Evolutionary conservation across 2,797 vertebrate species (phyloP).

Genomic region (Lacerta bilineata): DNA sequence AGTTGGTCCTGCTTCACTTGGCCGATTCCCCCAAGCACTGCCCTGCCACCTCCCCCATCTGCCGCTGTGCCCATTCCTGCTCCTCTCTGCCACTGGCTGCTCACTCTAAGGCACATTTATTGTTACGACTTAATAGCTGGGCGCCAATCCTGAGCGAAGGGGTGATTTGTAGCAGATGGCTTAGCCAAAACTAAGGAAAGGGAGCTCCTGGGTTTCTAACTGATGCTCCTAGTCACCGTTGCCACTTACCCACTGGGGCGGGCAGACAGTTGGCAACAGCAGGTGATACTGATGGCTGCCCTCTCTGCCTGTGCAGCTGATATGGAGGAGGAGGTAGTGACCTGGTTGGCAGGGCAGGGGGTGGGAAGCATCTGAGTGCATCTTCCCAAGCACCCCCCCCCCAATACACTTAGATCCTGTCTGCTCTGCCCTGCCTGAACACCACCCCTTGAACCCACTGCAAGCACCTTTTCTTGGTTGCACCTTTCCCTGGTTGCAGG

Average conservation of each 20-base stretch:
- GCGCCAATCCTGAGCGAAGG: background rate
- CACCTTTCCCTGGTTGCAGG: background rate
- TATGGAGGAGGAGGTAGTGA: background rate
- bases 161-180: background rate
- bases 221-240: background rate
- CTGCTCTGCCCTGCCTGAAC: too few relatives aligned
- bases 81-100: background rate
- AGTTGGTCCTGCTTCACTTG: too few relatives aligned
- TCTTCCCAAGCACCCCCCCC: background rate
- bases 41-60: background rate
- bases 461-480: slow-evolving; percentile 10
- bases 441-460: background rate
- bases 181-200: background rate
- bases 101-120: background rate
- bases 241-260: background rate
- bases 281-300: background rate
- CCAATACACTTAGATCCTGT: background rate
- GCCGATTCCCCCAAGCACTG: background rate
- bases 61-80: background rate
- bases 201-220: background rate
- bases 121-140: background rate
- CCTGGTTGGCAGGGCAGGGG: too few relatives aligned
- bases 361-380: background rate
- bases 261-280: background rate
- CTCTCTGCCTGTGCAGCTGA: background rate